A percentile compares a stretch with the other conserved stretches of the same genome.
phyloP scores from a whole-genome alignment of 2,797 vertebrate species.

The Myotis pilosus region DNA sequence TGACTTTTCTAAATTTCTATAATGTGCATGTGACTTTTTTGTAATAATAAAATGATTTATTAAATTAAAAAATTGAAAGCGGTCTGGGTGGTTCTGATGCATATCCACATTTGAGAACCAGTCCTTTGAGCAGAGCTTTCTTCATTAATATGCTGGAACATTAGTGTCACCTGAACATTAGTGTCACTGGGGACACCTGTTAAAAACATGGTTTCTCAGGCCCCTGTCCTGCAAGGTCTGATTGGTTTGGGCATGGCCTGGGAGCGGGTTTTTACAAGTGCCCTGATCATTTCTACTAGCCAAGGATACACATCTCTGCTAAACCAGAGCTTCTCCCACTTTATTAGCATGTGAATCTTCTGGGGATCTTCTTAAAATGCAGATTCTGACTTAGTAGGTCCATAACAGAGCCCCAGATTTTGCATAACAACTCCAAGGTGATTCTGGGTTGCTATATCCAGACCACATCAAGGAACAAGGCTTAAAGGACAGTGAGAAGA shows the following conservation, averaged over 20 bases:
- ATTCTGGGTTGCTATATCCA: background rate
- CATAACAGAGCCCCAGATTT: background rate
- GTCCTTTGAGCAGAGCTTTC: background rate
- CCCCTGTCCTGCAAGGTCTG: fast-evolving
- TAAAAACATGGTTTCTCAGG: background rate
- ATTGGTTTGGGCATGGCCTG: background rate
- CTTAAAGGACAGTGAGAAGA: background rate
- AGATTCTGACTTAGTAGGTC: background rate
- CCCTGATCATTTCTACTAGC: background rate
- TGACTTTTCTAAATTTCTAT: background rate
- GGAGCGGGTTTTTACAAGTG: background rate
- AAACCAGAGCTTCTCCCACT: background rate
- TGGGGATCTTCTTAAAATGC: background rate
- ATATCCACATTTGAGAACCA: background rate
- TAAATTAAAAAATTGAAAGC: background rate
- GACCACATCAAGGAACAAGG: background rate
- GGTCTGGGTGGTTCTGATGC: background rate
- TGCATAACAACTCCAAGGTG: background rate
- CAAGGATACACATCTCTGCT: background rate
- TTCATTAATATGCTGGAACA: background rate
- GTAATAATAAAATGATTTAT: background rate
- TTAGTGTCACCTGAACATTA: too few relatives aligned
- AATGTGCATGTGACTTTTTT: background rate
- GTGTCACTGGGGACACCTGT: fast-evolving
- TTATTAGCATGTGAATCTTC: fast-evolving